Conservation (phyloP, 2,888 invertebrate genomes). For the Eupithecia insigniata region DNA sequence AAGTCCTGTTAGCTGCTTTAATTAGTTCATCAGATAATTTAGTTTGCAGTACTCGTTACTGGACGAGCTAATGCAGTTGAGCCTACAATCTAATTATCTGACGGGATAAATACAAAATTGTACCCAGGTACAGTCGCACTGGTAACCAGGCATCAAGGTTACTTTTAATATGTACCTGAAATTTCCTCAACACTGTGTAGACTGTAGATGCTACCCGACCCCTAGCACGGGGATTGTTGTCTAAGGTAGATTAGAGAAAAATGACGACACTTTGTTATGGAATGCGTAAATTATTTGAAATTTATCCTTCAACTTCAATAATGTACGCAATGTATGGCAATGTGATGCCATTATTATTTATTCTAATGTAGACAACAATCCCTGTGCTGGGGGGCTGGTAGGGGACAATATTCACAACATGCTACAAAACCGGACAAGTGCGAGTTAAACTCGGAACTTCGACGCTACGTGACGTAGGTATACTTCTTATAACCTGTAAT, state of each 20-base stretch:
- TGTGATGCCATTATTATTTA: no score
- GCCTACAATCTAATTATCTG: slow-evolving; percentile 74
- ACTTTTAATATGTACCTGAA: not conserved
- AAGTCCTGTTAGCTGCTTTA: slow-evolving; percentile 52
- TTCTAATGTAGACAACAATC: no score
- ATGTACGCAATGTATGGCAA: no score
- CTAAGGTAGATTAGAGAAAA: no score
- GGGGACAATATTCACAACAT: not conserved
- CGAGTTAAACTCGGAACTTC: not conserved
- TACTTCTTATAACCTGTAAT: not conserved
- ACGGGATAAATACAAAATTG: slow-evolving; percentile 74
- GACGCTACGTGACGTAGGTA: not conserved
- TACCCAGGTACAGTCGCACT: slow-evolving; percentile 26
- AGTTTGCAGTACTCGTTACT: slow-evolving; percentile 75
- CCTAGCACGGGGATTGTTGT: no score
- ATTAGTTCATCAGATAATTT: slow-evolving; percentile 77
- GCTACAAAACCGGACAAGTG: not conserved
- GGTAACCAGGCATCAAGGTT: not conserved
- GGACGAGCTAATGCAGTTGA: slow-evolving; percentile 71
- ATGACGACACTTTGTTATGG: no score
- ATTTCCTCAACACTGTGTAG: no score
- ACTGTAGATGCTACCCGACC: not conserved
- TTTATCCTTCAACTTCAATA: no score
- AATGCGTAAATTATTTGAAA: no score
- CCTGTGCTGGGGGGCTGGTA: no score